Evolutionary conservation across 1,140 invertebrate species (phyloP), one percentile per base, ranked within the genome.

Genomic region (Mya arenaria): DNA sequence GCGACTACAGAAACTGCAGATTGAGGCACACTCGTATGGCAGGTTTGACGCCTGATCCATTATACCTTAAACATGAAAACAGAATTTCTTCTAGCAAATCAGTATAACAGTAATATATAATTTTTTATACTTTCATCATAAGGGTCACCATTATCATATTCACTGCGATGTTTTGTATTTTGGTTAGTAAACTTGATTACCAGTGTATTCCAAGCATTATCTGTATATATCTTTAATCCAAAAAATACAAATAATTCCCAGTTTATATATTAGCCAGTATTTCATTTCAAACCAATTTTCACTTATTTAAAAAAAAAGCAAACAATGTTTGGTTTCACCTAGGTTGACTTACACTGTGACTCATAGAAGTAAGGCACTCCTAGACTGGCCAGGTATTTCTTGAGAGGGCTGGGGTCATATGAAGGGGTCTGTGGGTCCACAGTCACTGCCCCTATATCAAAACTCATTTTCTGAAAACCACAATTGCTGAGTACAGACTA

Each of bases 381-480:
- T 17, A 97, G 90, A 19, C 93, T 89, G 41, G 95, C 94, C 37
- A 97, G 90, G 89, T 97, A 97, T 2, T 94, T 94, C 87, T 95
- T 95, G 6, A 96, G 91, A 8, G 95, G 94, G 48, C 95, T 92
- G 0, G 95, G 95, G 89, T 97, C 95, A 85, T 96, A 95, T 6
- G 94, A 93, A 17, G 93, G 90, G 68, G 94, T 94, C 48, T 94
- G 94, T 1, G 94, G 94, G 91, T 96, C 95, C 41, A 97, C 94
- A 15, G 96, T 97, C 15, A 95, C 95, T 1, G 96, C 96, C 30
- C 95, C 96, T 63, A 97, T 93, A 32, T 94, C 94, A 89, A 98
- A 98, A 58, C 95, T 93, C 23, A 97, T 94, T 1, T 96, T 96
- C 91, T 96, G 84, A 44, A 82, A 81, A 55, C 62, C 10, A 56